Evolutionary conservation across 2,888 invertebrate genomes (phyloP).

Genomic region (Phyllotreta striolata): DNA sequence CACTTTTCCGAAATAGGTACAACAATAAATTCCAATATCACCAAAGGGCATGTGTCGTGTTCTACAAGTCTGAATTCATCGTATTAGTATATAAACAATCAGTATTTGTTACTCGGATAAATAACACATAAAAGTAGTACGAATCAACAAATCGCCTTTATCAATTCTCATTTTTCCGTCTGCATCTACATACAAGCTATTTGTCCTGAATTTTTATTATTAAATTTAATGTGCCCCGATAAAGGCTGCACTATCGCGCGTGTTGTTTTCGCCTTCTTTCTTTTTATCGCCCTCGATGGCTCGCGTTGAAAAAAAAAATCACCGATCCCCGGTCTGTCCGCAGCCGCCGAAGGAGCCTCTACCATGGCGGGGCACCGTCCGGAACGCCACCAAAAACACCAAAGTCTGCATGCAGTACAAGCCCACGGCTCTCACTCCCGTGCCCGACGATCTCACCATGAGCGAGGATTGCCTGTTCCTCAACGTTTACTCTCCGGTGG

Average conservation of each 20-base stretch:
- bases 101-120: too few species aligned
- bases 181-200: background rate
- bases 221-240: background rate
- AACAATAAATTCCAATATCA: too few species aligned
- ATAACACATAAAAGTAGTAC: too few species aligned
- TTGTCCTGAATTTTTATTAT: too few species aligned
- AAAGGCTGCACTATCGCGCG: background rate
- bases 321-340: too few species aligned
- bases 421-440: conserved; percentile 28
- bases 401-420: conserved; percentile 41
- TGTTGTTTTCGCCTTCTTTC: background rate
- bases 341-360: conserved; percentile 42
- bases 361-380: conserved; percentile 41
- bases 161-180: background rate
- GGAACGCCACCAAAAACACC: conserved; percentile 38
- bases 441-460: conserved; percentile 28
- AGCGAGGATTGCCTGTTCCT: conserved; percentile 47
- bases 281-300: conserved; percentile 1
- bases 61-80: too few species aligned
- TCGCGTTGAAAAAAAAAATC: background rate
- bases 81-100: too few species aligned
- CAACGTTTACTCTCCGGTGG: conserved; percentile 46
- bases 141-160: background rate
- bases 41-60: too few species aligned
- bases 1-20: conserved; percentile 2